Percentiles rank a stretch among this genome's conserved stretches.
Evolutionary conservation across 1,140 invertebrate species (phyloP).

Genomic region (Eurosta solidaginis): DNA sequence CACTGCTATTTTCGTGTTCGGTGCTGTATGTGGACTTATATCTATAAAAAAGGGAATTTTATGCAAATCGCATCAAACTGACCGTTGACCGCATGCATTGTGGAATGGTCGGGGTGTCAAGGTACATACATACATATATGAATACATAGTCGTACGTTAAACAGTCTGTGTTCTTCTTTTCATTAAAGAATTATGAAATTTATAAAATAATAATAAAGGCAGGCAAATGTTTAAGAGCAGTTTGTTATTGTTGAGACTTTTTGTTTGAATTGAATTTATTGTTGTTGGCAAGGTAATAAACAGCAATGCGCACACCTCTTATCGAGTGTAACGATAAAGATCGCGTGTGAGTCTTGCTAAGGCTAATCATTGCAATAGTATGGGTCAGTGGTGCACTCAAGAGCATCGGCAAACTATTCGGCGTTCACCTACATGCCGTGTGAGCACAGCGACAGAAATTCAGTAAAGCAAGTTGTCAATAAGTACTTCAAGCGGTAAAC

Average conservation of each 20-base stretch:
- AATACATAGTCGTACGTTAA: not conserved
- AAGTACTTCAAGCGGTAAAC: too few relatives aligned
- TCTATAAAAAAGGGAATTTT: not conserved
- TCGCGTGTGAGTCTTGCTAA: constrained; percentile 16
- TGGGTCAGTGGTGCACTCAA: too few relatives aligned
- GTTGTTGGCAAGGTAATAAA: constrained; percentile 28
- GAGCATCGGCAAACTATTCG: too few relatives aligned
- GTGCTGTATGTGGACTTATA: too few relatives aligned
- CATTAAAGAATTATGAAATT: constrained; percentile 4
- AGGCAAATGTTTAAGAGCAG: not conserved
- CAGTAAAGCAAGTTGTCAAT: too few relatives aligned
- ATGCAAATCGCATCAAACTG: not conserved
- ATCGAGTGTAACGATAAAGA: not conserved
- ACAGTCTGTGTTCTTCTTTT: not conserved
- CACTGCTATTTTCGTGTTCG: too few relatives aligned
- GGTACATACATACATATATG: not conserved
- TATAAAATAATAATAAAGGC: constrained; percentile 17
- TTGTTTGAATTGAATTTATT: not conserved
- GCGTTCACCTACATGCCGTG: too few relatives aligned
- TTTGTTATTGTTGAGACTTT: not conserved
- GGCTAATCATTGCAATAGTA: too few relatives aligned
- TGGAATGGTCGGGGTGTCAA: too few relatives aligned
- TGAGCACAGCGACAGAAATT: too few relatives aligned
- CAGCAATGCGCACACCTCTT: constrained; percentile 26
- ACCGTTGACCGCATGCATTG: too few relatives aligned